Conservation (phyloP, 2,797 vertebrate species). For the Galagoides demidoff region DNA sequence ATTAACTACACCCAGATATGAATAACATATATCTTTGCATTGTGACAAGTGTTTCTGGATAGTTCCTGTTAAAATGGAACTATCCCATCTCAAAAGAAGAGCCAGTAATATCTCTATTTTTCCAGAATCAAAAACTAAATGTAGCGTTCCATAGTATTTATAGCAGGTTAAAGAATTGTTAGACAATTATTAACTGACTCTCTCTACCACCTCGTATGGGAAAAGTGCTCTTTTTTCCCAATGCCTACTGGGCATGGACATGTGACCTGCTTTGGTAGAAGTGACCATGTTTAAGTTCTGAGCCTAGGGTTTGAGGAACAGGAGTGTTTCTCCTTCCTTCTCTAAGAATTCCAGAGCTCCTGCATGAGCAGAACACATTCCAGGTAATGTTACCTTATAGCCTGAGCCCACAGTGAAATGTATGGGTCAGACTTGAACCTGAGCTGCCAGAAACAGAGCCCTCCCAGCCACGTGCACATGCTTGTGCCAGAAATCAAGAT, state of each 20-base stretch:
- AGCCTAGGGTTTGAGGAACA: not conserved
- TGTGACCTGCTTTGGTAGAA: not conserved
- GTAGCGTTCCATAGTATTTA: not conserved
- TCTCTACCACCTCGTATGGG: not conserved
- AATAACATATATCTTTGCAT: not conserved
- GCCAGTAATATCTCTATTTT: not conserved
- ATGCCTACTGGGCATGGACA: not conserved
- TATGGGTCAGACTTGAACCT: not conserved
- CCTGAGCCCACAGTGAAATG: not conserved
- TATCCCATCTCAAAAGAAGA: not conserved
- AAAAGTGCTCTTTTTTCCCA: not conserved
- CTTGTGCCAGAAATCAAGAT: not conserved
- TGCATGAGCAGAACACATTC: not conserved
- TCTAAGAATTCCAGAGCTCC: not conserved
- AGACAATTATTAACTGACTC: not conserved
- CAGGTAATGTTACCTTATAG: not conserved
- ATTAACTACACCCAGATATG: not conserved
- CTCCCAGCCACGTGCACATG: not conserved
- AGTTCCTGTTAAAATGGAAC: not conserved
- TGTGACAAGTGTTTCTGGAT: not conserved
- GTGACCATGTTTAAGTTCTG: not conserved
- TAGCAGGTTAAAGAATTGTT: not conserved
- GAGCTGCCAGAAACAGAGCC: not conserved
- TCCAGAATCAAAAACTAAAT: conserved; percentile 33
- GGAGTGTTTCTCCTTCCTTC: not conserved